A percentile compares a stretch with the other conserved stretches of the same genome.
Evolutionary conservation across 2,888 invertebrate genomes (phyloP).

Genomic region (Hyposoter dolosus): DNA sequence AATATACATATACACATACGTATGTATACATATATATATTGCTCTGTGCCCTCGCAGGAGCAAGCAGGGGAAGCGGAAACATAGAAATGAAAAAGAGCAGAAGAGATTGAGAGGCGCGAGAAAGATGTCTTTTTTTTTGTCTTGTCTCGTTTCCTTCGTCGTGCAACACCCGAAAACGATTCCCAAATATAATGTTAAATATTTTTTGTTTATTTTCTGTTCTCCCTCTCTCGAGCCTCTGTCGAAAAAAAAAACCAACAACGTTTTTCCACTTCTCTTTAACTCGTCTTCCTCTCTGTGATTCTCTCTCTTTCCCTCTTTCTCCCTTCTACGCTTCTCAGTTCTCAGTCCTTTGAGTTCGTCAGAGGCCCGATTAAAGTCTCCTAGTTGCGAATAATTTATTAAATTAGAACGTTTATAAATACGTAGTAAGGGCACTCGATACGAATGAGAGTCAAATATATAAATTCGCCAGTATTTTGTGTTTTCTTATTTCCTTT

Average conservation of each 20-base stretch:
- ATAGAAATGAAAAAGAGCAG: conserved; percentile 37
- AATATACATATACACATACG: conserved; percentile 11
- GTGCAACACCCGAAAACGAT: conserved; percentile 16
- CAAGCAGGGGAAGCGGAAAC: conserved; percentile 49
- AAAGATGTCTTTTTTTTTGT: conserved; percentile 10
- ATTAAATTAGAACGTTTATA: conserved; percentile 73
- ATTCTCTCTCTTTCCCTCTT: conserved; percentile 4
- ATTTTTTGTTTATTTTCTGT: conserved; percentile 3
- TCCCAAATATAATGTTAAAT: neutral
- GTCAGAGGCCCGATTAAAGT: conserved; percentile 52
- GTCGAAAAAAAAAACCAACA: neutral
- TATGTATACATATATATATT: conserved; percentile 9
- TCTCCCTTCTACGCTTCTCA: conserved; percentile 19
- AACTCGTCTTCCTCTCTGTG: conserved; percentile 12
- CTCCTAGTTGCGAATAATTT: conserved; percentile 71
- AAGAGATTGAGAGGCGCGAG: conserved; percentile 42
- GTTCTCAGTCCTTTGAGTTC: conserved; percentile 23
- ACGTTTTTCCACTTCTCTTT: neutral
- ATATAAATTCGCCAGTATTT: conserved; percentile 58
- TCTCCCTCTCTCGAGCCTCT: conserved; percentile 34
- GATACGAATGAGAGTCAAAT: conserved; percentile 70
- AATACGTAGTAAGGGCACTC: conserved; percentile 68
- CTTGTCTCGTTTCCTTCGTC: neutral
- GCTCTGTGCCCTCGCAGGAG: conserved; percentile 38
- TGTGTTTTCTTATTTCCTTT: neutral